phyloP scores from a whole-genome alignment of 2,888 invertebrate genomes.

The Pandemis corylana region DNA sequence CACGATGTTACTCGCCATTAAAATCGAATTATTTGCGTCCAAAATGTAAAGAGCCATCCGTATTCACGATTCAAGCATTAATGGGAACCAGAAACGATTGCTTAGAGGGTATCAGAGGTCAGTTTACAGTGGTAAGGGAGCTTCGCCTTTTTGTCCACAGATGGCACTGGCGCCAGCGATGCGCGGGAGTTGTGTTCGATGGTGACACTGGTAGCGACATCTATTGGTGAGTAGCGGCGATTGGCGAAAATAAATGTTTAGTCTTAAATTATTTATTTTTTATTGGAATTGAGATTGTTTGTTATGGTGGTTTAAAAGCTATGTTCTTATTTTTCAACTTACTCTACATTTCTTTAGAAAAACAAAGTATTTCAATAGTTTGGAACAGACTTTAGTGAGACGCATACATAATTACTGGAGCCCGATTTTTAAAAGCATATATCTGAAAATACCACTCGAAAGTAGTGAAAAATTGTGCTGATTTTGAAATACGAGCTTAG shows the following conservation, averaged over 20 bases:
- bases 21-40: constrained; percentile 72
- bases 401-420: too few relatives aligned
- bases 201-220: constrained; percentile 62
- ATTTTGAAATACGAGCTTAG: too few relatives aligned
- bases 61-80: constrained; percentile 35
- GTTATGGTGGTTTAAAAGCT: neutral
- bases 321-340: too few relatives aligned
- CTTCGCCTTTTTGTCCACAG: constrained; percentile 47
- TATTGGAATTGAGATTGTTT: neutral
- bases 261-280: neutral
- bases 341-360: too few relatives aligned
- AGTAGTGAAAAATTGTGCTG: too few relatives aligned
- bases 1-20: constrained; percentile 64
- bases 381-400: too few relatives aligned
- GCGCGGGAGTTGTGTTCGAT: constrained; percentile 58
- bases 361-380: too few relatives aligned
- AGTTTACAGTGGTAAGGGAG: constrained; percentile 33
- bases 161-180: constrained; percentile 51
- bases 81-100: constrained; percentile 29
- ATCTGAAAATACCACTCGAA: too few relatives aligned
- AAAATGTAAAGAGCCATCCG: constrained; percentile 48
- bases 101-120: constrained; percentile 52
- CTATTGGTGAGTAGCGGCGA: constrained; percentile 64
- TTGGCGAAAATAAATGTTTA: neutral
- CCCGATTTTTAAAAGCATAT: too few relatives aligned